phyloP scores from a whole-genome alignment of 2,888 invertebrate species.

The Frankliniella intonsa region DNA sequence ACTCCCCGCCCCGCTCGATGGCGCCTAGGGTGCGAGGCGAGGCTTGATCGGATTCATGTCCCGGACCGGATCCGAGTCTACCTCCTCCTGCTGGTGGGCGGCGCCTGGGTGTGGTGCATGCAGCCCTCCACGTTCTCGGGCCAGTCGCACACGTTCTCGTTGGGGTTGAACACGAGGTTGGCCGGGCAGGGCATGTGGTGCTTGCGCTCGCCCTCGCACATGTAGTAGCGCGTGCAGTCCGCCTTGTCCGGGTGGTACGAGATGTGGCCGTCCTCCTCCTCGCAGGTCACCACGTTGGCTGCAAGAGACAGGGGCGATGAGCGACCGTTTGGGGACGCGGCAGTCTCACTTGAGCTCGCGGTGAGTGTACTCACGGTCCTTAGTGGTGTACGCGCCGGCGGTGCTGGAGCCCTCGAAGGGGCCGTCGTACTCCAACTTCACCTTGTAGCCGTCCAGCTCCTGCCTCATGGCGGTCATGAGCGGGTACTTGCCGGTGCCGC shows the following conservation, averaged over 20 bases:
- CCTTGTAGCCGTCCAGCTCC: slow-evolving; percentile 76
- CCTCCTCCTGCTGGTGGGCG: slow-evolving; percentile 46
- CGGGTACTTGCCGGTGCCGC: slow-evolving; percentile 87
- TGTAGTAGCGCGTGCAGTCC: slow-evolving; percentile 91
- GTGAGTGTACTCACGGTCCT: slow-evolving; percentile 68
- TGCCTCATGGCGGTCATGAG: slow-evolving; percentile 81
- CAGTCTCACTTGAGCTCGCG: too few species aligned
- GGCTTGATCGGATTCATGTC: too few species aligned
- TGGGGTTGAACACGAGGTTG: slow-evolving; percentile 86
- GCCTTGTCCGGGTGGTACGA: slow-evolving; percentile 86
- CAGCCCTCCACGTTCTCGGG: slow-evolving; percentile 91
- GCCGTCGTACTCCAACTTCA: slow-evolving; percentile 76
- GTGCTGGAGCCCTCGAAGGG: slow-evolving; percentile 71
- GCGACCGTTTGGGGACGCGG: too few species aligned
- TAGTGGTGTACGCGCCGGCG: slow-evolving; percentile 75
- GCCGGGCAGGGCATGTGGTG: slow-evolving; percentile 95
- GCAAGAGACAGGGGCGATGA: slow-evolving; percentile 39
- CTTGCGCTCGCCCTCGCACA: slow-evolving; percentile 92
- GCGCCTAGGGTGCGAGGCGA: background rate
- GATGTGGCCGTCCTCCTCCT: slow-evolving; percentile 92
- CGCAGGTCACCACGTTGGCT: slow-evolving; percentile 86
- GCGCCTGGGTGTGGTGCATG: slow-evolving; percentile 63
- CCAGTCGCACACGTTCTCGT: slow-evolving; percentile 94
- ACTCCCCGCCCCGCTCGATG: background rate
- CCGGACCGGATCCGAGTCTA: background rate